Evolutionary conservation across 2,113 vertebrate genomes (phyloP).

Genomic region (Hemiprocne comata): DNA sequence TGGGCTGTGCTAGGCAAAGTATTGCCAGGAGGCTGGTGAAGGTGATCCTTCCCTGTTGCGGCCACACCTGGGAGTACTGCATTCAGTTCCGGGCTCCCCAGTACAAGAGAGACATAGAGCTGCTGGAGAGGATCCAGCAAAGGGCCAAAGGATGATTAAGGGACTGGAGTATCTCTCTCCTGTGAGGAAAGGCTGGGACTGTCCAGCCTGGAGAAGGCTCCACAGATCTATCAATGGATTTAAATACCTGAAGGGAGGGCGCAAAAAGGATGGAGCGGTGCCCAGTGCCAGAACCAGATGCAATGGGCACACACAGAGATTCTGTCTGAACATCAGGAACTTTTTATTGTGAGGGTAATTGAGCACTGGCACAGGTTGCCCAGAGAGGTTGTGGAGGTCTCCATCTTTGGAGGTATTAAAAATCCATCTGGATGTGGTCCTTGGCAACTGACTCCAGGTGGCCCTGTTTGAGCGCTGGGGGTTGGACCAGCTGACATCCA

Average conservation of each 20-base stretch:
- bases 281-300: no score
- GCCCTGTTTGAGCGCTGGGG: neutral
- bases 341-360: neutral
- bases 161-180: neutral
- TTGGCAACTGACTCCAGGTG: neutral
- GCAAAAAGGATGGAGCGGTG: no score
- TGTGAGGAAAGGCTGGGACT: neutral
- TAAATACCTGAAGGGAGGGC: no score
- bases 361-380: no score
- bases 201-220: no score
- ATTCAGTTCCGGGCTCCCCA: neutral
- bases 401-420: neutral
- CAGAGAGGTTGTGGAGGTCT: neutral
- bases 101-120: neutral
- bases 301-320: neutral
- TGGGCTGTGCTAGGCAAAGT: neutral
- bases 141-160: neutral
- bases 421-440: no score
- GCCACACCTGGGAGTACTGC: neutral
- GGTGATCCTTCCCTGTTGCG: neutral
- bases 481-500: no score
- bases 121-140: neutral
- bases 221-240: no score
- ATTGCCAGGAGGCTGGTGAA: neutral
- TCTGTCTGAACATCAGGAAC: neutral